Base-by-base conservation (phyloP, 2,888 invertebrate species). In the Drosophila mulleri region DNA sequence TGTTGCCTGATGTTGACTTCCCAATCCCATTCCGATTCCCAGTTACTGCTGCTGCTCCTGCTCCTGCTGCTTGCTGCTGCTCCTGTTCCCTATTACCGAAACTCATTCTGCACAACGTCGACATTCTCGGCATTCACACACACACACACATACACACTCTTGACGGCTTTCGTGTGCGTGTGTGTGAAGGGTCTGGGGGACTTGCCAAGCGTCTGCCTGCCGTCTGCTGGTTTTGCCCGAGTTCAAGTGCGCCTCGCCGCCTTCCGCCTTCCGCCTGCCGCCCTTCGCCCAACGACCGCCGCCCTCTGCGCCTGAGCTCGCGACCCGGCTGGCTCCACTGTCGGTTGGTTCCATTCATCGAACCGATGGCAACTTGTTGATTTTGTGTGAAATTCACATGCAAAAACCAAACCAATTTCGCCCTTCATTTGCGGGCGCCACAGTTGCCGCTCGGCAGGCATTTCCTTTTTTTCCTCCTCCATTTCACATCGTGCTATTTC, bases 281-380 rank as follows among this genome's bases (percentile, higher is more conserved):
- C 41, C 47, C 3, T 32, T 42, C 29, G 29, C 47, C 29, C 39
- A 11, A 3, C 32, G 3, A 26, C 26, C 26, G 5, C 42, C 29
- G 26, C 47, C 29, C 39, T 32, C 32, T 29, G 7, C 47, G 53
- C 54, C 54, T 20, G 29, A 39, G 18, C 47, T 37, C 50, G 35
- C 47, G 42, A 53, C 45, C 56, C 42, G 29, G 54, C 54, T 16
- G 48, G 52, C 53, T 56, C n/a, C 66, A 9, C 39, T 39, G 70
- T 23, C 23, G 45, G 23, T 62, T 61, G 59, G 48, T 29, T 45
- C 72, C 83, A 88, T 82, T 89, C 89, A 86, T 83, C 78, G 83
- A 83, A 89, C 88, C 82, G 81, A 84, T 83, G 87, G 85, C 91
- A 86, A 91, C 91, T 90, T 91, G 91, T 91, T 91, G 91, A 89